phyloP scores from a whole-genome alignment of 1,140 invertebrate genomes.

The Paraescarpia echinospica region DNA sequence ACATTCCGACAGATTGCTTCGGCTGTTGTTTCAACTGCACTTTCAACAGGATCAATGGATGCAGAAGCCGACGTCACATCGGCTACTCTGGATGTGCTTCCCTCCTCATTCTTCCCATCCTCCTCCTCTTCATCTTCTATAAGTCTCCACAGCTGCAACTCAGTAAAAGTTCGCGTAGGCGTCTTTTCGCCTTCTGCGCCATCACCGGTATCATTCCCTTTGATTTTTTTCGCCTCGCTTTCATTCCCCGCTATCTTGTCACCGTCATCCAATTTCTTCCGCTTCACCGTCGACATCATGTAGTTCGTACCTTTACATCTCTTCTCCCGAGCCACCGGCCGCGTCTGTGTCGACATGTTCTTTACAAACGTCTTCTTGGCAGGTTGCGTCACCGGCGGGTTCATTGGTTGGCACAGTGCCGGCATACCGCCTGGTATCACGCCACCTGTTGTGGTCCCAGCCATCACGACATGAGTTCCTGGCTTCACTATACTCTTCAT shows the following conservation, averaged over 20 bases:
- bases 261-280: background rate
- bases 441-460: background rate
- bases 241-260: background rate
- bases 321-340: background rate
- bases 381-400: no score
- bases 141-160: background rate
- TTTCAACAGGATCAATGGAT: background rate
- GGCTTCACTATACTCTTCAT: background rate
- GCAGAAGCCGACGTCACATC: background rate
- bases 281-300: background rate
- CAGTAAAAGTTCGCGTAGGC: background rate
- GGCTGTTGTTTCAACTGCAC: background rate
- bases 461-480: background rate
- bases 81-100: background rate
- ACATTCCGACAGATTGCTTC: background rate
- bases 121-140: background rate
- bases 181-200: background rate
- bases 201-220: background rate
- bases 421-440: background rate
- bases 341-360: background rate
- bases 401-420: background rate
- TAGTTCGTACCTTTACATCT: background rate
- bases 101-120: background rate
- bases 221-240: background rate
- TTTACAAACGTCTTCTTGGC: background rate